Evolutionary conservation across 2,888 invertebrate species (phyloP).

Genomic region (Pharmacophagus antenor): DNA sequence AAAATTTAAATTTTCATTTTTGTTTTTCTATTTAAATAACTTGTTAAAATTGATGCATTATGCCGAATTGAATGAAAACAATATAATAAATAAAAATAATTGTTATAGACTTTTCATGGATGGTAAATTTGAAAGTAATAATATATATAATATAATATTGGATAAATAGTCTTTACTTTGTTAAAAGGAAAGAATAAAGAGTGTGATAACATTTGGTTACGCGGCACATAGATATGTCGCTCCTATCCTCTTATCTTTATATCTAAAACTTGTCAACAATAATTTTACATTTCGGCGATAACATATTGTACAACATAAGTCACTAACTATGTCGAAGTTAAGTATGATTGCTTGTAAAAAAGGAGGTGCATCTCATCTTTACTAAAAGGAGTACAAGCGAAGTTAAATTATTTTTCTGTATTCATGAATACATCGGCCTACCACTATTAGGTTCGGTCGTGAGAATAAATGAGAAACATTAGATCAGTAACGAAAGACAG

Average conservation of each 20-base stretch:
- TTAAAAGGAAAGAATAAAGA: not conserved
- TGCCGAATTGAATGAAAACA: too few species aligned
- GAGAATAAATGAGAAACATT: not conserved
- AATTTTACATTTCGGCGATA: constrained; percentile 59
- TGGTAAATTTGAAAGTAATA: too few species aligned
- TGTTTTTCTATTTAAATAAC: too few species aligned
- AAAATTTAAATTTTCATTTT: too few species aligned
- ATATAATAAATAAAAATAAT: too few species aligned
- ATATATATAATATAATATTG: too few species aligned
- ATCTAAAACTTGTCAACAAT: constrained; percentile 62
- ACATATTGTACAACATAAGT: constrained; percentile 44
- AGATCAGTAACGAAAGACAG: not conserved
- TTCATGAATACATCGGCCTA: too few species aligned
- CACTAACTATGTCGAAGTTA: constrained; percentile 35
- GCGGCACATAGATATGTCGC: constrained; percentile 13
- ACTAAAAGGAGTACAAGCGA: too few species aligned
- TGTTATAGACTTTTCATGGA: too few species aligned
- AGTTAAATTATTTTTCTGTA: too few species aligned
- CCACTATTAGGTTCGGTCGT: not conserved
- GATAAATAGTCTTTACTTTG: not conserved
- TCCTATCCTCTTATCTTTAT: constrained; percentile 32
- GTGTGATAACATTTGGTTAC: constrained; percentile 1
- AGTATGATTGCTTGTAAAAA: not conserved
- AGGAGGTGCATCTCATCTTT: constrained; percentile 1
- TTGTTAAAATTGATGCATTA: too few species aligned